These are phyloP conservation scores for Porites rus DNA, from an alignment of 92 coral and sea anemone species.

Conservation along the genomic window DNA sequence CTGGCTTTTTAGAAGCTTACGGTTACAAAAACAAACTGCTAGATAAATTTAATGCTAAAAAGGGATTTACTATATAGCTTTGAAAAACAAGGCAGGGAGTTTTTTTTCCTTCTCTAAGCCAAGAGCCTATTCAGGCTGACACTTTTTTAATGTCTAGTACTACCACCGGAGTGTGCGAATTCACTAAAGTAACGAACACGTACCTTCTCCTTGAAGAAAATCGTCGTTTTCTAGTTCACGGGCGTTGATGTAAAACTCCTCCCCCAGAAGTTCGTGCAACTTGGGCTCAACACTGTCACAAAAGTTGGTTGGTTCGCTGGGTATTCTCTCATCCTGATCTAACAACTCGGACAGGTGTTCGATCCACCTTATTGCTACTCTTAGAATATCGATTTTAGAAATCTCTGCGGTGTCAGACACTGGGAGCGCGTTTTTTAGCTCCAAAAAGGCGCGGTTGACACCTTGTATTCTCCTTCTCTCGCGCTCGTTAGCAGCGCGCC, in stretches of 20 bases:
- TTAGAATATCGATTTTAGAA: conserved; percentile 94
- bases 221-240: conserved; percentile 53
- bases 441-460: conserved; percentile 96
- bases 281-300: conserved; percentile 49
- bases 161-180: conserved; percentile 4
- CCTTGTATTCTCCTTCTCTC: conserved; percentile 97
- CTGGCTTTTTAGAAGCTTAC: neutral
- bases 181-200: conserved; percentile 15
- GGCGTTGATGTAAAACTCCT: conserved; percentile 58
- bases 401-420: conserved; percentile 91
- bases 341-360: conserved; percentile 91
- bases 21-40: no score
- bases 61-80: no score
- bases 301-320: neutral
- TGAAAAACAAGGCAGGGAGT: no score
- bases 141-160: neutral
- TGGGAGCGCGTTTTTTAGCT: conserved; percentile 95
- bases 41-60: neutral
- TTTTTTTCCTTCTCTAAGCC: no score
- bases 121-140: no score
- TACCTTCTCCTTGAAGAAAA: conserved; percentile 75
- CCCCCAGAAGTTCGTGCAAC: conserved; percentile 63
- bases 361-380: conserved; percentile 97
- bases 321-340: conserved; percentile 80
- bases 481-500: conserved; percentile 98